phyloP scores from a whole-genome alignment of 1,140 invertebrate genomes.

The Macrobrachium rosenbergii region DNA sequence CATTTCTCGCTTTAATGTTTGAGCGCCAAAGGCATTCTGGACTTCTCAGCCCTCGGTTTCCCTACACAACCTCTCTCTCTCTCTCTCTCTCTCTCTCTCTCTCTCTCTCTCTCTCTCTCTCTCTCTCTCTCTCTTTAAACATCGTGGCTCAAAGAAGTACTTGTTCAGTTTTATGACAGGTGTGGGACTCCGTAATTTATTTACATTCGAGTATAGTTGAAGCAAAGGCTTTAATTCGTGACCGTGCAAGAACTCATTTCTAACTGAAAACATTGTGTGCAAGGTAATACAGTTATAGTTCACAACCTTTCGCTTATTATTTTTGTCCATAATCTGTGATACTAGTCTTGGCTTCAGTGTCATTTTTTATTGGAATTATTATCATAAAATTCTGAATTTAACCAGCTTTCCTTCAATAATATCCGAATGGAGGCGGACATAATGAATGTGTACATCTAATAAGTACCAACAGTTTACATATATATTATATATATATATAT shows the following conservation, averaged over 20 bases:
- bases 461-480: no score
- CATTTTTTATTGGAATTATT: no score
- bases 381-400: no score
- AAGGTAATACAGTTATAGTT: not conserved
- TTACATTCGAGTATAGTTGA: no score
- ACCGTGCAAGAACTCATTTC: no score
- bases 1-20: not conserved
- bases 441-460: no score
- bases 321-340: no score
- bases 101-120: conserved; percentile 36
- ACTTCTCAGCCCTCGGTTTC: not conserved
- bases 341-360: no score
- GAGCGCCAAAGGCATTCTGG: not conserved
- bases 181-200: not conserved
- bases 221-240: no score
- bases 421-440: no score
- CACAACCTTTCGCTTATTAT: not conserved
- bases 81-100: conserved; percentile 30
- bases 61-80: not conserved
- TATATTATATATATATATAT: not conserved
- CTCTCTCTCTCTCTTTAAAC: conserved; percentile 24
- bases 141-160: not conserved
- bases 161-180: no score
- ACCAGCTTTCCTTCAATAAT: no score
- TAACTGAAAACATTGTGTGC: not conserved